Percentiles rank a stretch among this genome's conserved stretches.
These are phyloP conservation scores for Aspidiotus rigidus DNA, from an alignment of 2,888 invertebrate genomes.

Conservation along the genomic window DNA sequence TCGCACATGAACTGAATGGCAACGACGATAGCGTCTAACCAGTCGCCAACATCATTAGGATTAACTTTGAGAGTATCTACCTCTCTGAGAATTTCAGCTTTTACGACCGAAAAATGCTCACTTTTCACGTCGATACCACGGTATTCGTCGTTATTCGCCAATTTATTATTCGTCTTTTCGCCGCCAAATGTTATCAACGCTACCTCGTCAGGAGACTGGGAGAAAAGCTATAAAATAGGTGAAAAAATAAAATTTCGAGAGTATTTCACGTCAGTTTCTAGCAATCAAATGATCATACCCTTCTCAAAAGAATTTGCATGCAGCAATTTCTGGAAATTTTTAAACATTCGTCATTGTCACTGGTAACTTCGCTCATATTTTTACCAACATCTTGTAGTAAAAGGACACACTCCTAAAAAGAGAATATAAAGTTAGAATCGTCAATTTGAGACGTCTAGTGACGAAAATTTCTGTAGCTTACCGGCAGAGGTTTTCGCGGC, in stretches of 20 bases:
- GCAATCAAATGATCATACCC: neutral
- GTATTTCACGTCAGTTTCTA: too few species aligned
- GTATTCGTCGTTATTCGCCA: conserved; percentile 44
- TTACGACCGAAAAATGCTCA: conserved; percentile 47
- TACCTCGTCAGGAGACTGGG: conserved; percentile 55
- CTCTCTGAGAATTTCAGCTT: conserved; percentile 53
- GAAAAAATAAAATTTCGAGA: too few species aligned
- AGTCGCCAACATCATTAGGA: conserved; percentile 52
- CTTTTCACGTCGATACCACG: conserved; percentile 50
- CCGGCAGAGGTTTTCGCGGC: too few species aligned
- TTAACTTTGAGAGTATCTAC: conserved; percentile 42
- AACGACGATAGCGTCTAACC: conserved; percentile 55
- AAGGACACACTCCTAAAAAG: neutral
- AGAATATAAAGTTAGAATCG: neutral
- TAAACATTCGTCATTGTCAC: neutral
- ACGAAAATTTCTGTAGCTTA: too few species aligned
- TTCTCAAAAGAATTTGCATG: neutral
- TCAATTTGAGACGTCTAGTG: too few species aligned
- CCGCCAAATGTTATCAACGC: conserved; percentile 58
- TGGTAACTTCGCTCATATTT: neutral
- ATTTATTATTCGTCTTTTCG: conserved; percentile 48
- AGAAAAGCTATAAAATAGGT: conserved; percentile 49
- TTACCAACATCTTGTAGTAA: neutral
- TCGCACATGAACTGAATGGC: conserved; percentile 49
- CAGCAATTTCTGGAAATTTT: neutral